Conservation (phyloP, 2,113 vertebrate genomes). For the Entomyzon cyanotis region DNA sequence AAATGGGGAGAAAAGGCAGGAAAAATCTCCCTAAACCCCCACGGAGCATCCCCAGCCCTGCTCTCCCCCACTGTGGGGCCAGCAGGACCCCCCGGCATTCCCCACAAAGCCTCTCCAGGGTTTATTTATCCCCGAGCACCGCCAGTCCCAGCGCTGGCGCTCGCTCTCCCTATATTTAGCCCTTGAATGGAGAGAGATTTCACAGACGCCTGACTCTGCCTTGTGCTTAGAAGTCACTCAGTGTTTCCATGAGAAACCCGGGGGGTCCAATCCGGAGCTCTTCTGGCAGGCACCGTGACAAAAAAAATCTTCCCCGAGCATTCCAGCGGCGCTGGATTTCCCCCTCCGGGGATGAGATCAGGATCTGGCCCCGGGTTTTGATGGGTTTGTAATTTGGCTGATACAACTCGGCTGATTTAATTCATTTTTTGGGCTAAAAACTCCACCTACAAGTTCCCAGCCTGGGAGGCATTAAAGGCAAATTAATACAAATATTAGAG, state of each 20-base stretch:
- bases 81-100: neutral
- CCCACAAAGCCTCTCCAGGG: neutral
- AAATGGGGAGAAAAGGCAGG: neutral
- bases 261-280: neutral
- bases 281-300: neutral
- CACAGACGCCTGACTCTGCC: neutral
- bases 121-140: neutral
- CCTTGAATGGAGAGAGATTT: constrained; percentile 57
- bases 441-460: constrained; percentile 27
- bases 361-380: constrained; percentile 34
- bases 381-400: constrained; percentile 40
- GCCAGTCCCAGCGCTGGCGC: neutral
- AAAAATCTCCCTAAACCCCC: fast-evolving
- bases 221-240: constrained; percentile 44
- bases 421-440: constrained; percentile 33
- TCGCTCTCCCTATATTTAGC: constrained; percentile 65
- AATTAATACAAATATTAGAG: neutral
- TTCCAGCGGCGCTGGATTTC: neutral
- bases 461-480: constrained; percentile 41
- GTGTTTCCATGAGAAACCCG: constrained; percentile 55
- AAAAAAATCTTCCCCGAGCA: neutral
- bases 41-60: neutral
- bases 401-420: constrained; percentile 48
- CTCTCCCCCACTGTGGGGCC: neutral
- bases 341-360: constrained; percentile 28